Base-by-base conservation (phyloP, 2,797 vertebrate species). In the Urocyon cinereoargenteus region DNA sequence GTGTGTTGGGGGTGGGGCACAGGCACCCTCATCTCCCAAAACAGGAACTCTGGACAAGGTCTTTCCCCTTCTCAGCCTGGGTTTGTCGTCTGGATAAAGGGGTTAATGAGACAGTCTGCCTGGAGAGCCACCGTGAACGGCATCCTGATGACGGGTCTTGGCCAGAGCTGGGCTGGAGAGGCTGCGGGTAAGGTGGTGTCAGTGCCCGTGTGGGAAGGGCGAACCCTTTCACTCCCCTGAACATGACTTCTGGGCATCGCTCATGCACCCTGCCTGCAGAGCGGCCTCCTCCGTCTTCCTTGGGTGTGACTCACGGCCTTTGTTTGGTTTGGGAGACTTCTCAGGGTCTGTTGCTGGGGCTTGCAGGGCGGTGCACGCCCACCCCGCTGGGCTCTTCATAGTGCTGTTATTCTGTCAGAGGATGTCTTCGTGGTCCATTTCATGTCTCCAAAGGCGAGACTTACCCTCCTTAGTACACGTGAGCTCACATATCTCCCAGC, bases 11-110 rank as follows among this genome's bases (percentile, higher is more conserved):
- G 31, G 31, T 55, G 11, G 28, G 9, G 28, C 49, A 28, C 75
- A 3, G 18, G 18, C 31, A 2, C 53, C 53, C 13, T 5, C n/a
- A 5, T 26, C 9, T 0, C 1, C 21, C 3, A 6, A 0, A 11
- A 61, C 21, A 31, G 53, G 53, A 51, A 28, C 8, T 16, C 36
- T 2, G 57, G 40, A 31, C 24, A 26, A 1, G 36, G n/a, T 16
- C 16, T 73, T 66, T 84, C 34, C 28, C 19, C 34, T 36, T 84
- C 28, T 40, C 34, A 79, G 22, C 19, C n/a, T 26, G 22, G 55
- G 10, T 26, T 72, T 7, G 13, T 40, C 26, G 2, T 22, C 26
- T 55, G 4, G 2, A 19, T 19, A n/a, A 61, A n/a, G 59, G 18
- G 26, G 40, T 5, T 24, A 1, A 2, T 45, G 15, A 9, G 16